These are phyloP conservation scores for Parthenolecanium corni DNA, from an alignment of 2,888 invertebrate species.

Conservation along the genomic window DNA sequence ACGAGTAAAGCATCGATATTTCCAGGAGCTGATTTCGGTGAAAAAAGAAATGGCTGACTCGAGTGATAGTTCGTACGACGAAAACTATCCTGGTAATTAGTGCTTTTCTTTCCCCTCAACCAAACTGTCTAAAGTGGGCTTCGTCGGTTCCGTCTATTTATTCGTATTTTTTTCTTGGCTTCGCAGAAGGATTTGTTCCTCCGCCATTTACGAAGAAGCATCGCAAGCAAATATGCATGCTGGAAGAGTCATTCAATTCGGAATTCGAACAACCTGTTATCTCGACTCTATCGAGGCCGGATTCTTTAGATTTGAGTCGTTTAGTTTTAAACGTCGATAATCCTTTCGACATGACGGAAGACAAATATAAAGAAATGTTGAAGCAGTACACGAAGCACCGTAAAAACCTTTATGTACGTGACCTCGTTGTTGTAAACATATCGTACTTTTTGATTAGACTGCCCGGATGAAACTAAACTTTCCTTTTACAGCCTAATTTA, in stretches of 20 bases:
- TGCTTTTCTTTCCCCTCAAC: not conserved
- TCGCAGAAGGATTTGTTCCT: slow-evolving; percentile 47
- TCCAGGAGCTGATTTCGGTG: slow-evolving; percentile 58
- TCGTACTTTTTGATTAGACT: not conserved
- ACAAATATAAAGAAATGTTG: slow-evolving; percentile 56
- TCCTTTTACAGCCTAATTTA: slow-evolving; percentile 3
- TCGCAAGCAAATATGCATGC: slow-evolving; percentile 41
- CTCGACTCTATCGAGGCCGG: slow-evolving; percentile 41
- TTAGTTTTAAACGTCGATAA: slow-evolving; percentile 38
- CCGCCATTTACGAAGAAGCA: slow-evolving; percentile 47
- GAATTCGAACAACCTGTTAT: slow-evolving; percentile 38
- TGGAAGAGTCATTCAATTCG: slow-evolving; percentile 37
- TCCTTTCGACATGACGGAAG: slow-evolving; percentile 47
- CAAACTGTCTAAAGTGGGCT: too few species aligned
- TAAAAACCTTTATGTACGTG: slow-evolving; percentile 13
- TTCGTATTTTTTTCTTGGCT: slow-evolving; percentile 9
- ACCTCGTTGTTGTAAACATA: not conserved
- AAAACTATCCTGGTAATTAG: slow-evolving; percentile 52
- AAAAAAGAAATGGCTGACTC: slow-evolving; percentile 57
- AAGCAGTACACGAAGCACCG: slow-evolving; percentile 11
- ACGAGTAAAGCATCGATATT: slow-evolving; percentile 37
- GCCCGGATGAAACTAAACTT: too few species aligned
- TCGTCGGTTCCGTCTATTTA: too few species aligned
- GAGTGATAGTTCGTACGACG: slow-evolving; percentile 58
- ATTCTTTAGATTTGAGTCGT: slow-evolving; percentile 39